Evolutionary conservation across 2,113 vertebrate genomes (phyloP), one percentile per base, ranked within the genome.

Genomic region (Gymnocephalus cernua): DNA sequence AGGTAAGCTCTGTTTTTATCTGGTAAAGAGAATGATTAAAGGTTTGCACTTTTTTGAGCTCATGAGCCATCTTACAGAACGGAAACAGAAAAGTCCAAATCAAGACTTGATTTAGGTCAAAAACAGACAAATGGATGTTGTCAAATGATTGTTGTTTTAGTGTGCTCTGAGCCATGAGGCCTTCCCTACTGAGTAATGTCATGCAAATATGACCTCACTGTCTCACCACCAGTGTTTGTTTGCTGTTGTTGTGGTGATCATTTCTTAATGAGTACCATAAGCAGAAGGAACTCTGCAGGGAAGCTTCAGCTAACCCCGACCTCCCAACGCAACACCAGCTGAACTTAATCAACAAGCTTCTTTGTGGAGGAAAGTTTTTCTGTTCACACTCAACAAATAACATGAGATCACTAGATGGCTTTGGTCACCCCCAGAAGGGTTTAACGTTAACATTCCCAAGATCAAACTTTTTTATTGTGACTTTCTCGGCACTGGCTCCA

Each of bases 1-100:
- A 84, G 3, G 54, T 91, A 19, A 29, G 6, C 2, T 0, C 44
- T 92, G 64, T n/a, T 91, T 16, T 44, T 45, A n/a, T 63, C 29
- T 19, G 25, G 4, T 18, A 21, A 61, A 38, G 29, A 61, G 18
- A 62, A 57, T 3, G 1, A 12, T 57, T 19, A 13, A 25, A 44
- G 12, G 4, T 70, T n/a, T 71, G 5, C 6, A 32, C 32, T 6
- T 6, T 32, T 32, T 32, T 32, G 32, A 6, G 1, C 32, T 32
- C 32, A 32, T 32, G 32, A 32, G 25, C 0, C 19, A 6, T 44
- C 15, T 29, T 2, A 48, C 27, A 14, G 2, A 11, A 9, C 0
- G 1, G 59, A 64, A 4, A 45, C n/a, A 54, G 23, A 25, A 41
- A 54, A 18, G 3, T 0, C n/a, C n/a, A n/a, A n/a, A n/a, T n/a